phyloP scores from a whole-genome alignment of 2,888 invertebrate genomes.

The Parapristionchus giblindavisi region DNA sequence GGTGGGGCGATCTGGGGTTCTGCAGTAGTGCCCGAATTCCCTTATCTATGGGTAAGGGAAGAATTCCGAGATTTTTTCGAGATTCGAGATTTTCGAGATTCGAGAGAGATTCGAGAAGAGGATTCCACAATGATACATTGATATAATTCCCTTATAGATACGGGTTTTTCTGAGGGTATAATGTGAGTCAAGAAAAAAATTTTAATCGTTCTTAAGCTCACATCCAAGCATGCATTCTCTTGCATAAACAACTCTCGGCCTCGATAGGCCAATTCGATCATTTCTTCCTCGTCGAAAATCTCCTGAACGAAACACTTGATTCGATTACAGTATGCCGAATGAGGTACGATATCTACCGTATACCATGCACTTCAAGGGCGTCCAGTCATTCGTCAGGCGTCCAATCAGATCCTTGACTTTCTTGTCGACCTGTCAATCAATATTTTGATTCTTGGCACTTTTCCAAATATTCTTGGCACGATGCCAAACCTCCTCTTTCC shows the following conservation, averaged over 20 bases:
- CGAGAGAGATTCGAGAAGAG: too few species aligned
- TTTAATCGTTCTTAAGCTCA: constrained; percentile 36
- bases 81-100: too few species aligned
- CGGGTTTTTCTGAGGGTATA: too few species aligned
- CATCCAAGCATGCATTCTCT: constrained; percentile 48
- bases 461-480: too few species aligned
- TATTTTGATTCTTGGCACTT: too few species aligned
- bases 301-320: constrained; percentile 37
- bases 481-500: too few species aligned
- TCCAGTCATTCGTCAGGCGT: constrained; percentile 45
- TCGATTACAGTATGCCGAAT: constrained; percentile 38
- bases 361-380: constrained; percentile 51
- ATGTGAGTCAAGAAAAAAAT: not conserved
- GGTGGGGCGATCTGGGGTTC: too few species aligned
- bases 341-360: constrained; percentile 11
- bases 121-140: too few species aligned
- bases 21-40: too few species aligned
- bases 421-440: constrained; percentile 10
- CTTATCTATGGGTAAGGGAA: too few species aligned
- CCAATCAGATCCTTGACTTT: constrained; percentile 10
- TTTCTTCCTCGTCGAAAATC: constrained; percentile 55
- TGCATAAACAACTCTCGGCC: constrained; percentile 60
- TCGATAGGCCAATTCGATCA: constrained; percentile 59
- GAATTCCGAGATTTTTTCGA: too few species aligned
- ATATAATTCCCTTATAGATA: too few species aligned